Evolutionary conservation across 2,888 invertebrate species (phyloP), one percentile per base, ranked within the genome.

Genomic region (Ophion slaviceki): DNA sequence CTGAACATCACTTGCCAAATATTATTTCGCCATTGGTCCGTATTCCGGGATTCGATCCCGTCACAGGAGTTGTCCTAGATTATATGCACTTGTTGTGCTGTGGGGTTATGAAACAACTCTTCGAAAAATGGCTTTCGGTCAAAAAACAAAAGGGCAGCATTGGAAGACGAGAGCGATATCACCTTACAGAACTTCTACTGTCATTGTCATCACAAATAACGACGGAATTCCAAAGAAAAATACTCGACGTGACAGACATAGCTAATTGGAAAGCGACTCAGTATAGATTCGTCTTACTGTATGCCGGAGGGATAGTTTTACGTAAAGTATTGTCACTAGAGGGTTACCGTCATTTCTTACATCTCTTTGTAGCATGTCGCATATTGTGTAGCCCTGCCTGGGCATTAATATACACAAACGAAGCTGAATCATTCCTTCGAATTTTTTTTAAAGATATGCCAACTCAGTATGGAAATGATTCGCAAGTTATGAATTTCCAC

Each of bases 401-500:
- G 24, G 76, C 79, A 20, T 45, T 79, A 8, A 66, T 17, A 14
- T 71, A 84, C 71, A 76, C 67, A 10, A 47, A 75, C n/a, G 14
- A 80, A n/a, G 85, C 84, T 24, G 32, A 82, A 28, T 61, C 77
- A 7, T 76, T 78, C 36, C 64, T 81, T 4, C 47, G 76, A 78
- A 57, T 53, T 47, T 88, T 82, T 84, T 86, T 85, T 53, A 11
- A 72, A 28, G 11, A 45, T 59, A 68, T 88, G 76, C 47, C 85
- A 57, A 75, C 64, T 11, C 24, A 66, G 3, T 88, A 86, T 80
- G 87, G 87, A 68, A 45, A 68, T 7, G 71, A 75, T 36, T 79
- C 67, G 14, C 87, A 85, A 53, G 78, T 70, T n/a, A 66, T 86
- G 59, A 87, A 86, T 78, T 82, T 82, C 24, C 82, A 87, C 45